A percentile compares a stretch with the other conserved stretches of the same genome.
phyloP scores from a whole-genome alignment of 2,888 invertebrate species.

The Keiferia lycopersicella region DNA sequence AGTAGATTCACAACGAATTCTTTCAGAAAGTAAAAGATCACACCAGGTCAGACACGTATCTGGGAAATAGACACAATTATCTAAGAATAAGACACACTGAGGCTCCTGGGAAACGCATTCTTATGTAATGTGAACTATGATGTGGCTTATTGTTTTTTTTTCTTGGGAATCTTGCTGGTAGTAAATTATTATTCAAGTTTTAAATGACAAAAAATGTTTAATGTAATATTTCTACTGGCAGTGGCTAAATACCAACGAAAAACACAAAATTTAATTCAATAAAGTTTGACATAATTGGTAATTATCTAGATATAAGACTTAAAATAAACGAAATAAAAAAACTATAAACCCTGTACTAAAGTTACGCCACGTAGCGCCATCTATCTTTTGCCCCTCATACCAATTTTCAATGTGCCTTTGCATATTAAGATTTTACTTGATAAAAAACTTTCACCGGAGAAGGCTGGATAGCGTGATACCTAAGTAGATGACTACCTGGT shows the following conservation, averaged over 20 bases:
- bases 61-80: conserved; percentile 8
- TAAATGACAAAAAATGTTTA: too few relatives aligned
- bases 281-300: background rate
- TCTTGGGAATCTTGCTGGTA: conserved; percentile 3
- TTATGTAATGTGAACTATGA: conserved; percentile 17
- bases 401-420: background rate
- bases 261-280: background rate
- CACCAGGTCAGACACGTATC: conserved; percentile 3
- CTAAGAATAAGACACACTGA: background rate
- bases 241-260: too few relatives aligned
- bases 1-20: too few relatives aligned
- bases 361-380: background rate
- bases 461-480: conserved; percentile 3
- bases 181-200: background rate
- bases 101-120: conserved; percentile 9
- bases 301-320: background rate
- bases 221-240: too few relatives aligned
- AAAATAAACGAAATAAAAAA: too few relatives aligned
- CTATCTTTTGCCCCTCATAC: background rate
- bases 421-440: background rate
- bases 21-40: too few relatives aligned
- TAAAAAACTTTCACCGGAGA: conserved; percentile 3
- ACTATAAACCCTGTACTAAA: background rate
- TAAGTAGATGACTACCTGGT: conserved; percentile 14
- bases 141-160: background rate